Base-by-base conservation (phyloP, 2,113 vertebrate species). In the Scolopax mira region DNA sequence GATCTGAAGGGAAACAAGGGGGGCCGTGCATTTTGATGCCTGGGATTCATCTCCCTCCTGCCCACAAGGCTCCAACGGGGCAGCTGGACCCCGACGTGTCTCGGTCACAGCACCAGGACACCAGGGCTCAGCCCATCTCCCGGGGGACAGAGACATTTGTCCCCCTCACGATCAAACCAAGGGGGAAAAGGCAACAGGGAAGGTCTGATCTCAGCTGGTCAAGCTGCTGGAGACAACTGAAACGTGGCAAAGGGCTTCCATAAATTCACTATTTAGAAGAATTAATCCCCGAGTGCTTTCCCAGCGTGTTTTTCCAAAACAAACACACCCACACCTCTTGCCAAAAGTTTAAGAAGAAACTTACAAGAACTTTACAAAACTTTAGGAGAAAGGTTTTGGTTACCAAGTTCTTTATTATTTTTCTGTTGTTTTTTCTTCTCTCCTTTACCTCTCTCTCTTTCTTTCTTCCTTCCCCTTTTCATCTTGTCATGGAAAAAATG, bases 401-500 rank as follows among this genome's bases (percentile, higher is more conserved):
- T 48, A 79, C 18, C 18, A 35, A 17, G 31, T 9, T 84, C 88
- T 77, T 46, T 3, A 65, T 37, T 1, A 10, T 17, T 61, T 66
- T 82, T n/a, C 73, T 69, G 55, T 16, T 82, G 25, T 3, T 72
- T 72, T 65, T 60, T 13, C 5, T 27, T 75, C 57, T 78, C 28
- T 78, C 16, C 64, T 70, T 85, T 49, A 28, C 61, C 12, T 51
- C 64, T 55, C 41, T 67, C 33, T 46, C 46, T 46, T 46, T 46
- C 46, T 65, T 31, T 61, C 51, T 52, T 54, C 16, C 25, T 88
- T 46, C 13, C 37, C 25, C n/a, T 65, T 78, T 54, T 41, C 28
- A 39, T 30, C 9, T 57, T 37, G 8, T 30, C 30, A 49, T 4
- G 19, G 24, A 14, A 81, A n/a, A 11, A 15, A 24, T 0, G 1